phyloP scores from a whole-genome alignment of 2,888 invertebrate genomes.

The Imbricaverruca yamaguchii region DNA sequence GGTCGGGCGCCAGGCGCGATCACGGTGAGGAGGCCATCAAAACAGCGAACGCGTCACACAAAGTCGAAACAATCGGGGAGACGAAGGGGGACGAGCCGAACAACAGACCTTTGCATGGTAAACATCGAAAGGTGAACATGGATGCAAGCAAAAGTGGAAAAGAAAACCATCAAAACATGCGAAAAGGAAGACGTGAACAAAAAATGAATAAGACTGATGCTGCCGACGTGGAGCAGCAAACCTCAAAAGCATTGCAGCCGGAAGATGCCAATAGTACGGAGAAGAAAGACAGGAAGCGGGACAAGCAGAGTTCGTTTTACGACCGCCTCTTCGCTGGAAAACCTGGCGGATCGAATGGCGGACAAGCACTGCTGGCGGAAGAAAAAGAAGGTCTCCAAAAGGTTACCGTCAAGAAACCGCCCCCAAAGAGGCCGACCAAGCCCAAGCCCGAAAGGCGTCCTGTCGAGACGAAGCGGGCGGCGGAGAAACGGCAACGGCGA shows the following conservation, averaged over 20 bases:
- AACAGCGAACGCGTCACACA: too few relatives aligned
- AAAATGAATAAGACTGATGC: not conserved
- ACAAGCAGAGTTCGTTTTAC: slow-evolving; percentile 4
- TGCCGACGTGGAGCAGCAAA: not conserved
- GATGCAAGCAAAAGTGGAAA: too few relatives aligned
- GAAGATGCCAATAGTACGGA: not conserved
- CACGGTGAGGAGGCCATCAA: not conserved
- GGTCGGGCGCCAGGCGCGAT: not conserved
- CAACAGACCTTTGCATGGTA: too few relatives aligned
- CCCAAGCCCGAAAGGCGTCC: not conserved
- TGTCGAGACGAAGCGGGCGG: not conserved
- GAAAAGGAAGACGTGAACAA: too few relatives aligned
- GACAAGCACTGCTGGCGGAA: not conserved
- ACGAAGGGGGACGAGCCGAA: too few relatives aligned
- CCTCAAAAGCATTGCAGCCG: not conserved
- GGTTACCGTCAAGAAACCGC: not conserved
- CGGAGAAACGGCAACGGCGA: not conserved
- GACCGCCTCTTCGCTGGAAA: not conserved
- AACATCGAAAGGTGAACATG: too few relatives aligned
- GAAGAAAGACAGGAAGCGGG: not conserved
- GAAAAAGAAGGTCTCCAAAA: not conserved
- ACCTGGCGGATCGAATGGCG: not conserved
- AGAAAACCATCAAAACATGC: too few relatives aligned
- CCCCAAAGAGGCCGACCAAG: not conserved
- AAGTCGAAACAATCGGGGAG: too few relatives aligned